Base-by-base conservation (phyloP, 2,888 invertebrate genomes). In the Mesopsocus fuscifrons region DNA sequence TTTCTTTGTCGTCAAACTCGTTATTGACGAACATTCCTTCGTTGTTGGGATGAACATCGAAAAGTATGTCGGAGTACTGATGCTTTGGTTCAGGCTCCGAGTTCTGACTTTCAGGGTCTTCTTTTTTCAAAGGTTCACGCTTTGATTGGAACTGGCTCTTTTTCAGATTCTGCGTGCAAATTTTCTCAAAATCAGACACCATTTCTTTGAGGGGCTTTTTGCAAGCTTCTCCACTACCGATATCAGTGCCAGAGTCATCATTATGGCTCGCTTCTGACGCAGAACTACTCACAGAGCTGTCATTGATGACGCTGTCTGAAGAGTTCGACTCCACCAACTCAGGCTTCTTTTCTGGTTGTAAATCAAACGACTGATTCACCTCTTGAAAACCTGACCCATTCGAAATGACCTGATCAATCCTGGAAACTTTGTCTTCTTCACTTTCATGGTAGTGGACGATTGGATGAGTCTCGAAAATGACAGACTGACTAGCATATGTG, bases 181-280 rank as follows among this genome's bases (percentile, higher is more conserved):
- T 32, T 16, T n/a, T 42, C 31, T 34, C 30, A 17, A 32, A 42
- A 16, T 31, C 11, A n/a, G 35, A 42, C 6, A 34, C 9, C 41
- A 22, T 41, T 15, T 41, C 21, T 16, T 18, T 17, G 41, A 18
- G 38, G 11, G 17, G 3, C 20, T 34, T 46, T 34, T 33, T 44
- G 3, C 43, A 43, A 4, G 45, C 35, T 16, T 47, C 45, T n/a
- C n/a, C n/a, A 15, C 41, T 47, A 18, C 46, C 45, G 22, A 47
- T 41, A 38, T 49, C 48, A n/a, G 47, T 48, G n/a, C 47, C 48
- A 5, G 47, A 47, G 30, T 49, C 48, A 18, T 46, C 44, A 6
- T 43, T 32, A 22, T 47, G 31, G 9, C 44, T 45, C 34, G 45
- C 45, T 20, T 41, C 46, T 2, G 48, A 46, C 8, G 45, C 44